A percentile compares a stretch with the other conserved stretches of the same genome.
Evolutionary conservation across 2,113 vertebrate genomes (phyloP).

Genomic region (Jaculus jaculus): DNA sequence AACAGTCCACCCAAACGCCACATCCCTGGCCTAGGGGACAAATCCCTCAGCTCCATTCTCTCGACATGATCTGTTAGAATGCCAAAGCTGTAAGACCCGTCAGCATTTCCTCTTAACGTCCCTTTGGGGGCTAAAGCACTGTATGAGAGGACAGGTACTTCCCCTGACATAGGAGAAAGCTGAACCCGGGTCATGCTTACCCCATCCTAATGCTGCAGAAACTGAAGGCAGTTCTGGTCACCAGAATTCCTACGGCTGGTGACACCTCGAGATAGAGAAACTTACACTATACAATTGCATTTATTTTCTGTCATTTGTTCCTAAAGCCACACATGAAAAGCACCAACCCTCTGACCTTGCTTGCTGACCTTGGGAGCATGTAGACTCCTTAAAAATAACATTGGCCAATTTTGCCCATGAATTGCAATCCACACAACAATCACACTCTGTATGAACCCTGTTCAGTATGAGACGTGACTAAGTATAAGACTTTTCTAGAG

Average conservation of each 20-base stretch:
- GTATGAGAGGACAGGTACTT: background rate
- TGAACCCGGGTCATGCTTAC: background rate
- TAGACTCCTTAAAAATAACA: background rate
- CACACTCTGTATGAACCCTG: background rate
- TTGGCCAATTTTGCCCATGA: background rate
- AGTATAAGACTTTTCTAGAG: background rate
- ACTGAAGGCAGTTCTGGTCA: background rate
- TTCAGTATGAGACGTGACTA: background rate
- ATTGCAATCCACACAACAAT: background rate
- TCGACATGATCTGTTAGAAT: background rate
- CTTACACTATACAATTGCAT: background rate
- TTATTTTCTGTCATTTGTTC: background rate
- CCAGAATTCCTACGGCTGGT: background rate
- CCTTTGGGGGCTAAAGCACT: background rate
- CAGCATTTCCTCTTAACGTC: background rate
- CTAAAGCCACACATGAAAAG: conserved; percentile 19
- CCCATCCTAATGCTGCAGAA: background rate
- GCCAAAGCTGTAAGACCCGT: background rate
- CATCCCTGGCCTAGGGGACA: background rate
- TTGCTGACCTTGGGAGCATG: background rate
- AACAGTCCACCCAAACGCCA: background rate
- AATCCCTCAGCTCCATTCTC: background rate
- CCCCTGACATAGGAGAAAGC: background rate
- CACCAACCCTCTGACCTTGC: background rate
- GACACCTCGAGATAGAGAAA: conserved; percentile 19